A percentile compares a stretch with the other conserved stretches of the same genome.
phyloP scores from a whole-genome alignment of 1,140 invertebrate species.

The Hyles euphorbiae region DNA sequence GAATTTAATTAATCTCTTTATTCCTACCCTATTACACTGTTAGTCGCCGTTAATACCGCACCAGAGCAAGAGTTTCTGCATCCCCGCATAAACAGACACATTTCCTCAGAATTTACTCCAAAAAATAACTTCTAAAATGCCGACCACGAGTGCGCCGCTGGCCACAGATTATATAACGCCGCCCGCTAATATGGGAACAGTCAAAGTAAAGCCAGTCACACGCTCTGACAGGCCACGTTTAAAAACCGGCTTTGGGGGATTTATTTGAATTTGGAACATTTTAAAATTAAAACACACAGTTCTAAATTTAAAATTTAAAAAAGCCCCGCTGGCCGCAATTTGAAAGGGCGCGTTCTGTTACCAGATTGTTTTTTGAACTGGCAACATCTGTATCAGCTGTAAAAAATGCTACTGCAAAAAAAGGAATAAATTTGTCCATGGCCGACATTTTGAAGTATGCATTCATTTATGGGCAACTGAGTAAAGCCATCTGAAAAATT shows the following conservation, averaged over 20 bases:
- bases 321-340: constrained; percentile 9
- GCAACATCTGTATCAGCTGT: no score
- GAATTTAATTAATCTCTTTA: no score
- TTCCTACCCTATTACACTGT: no score
- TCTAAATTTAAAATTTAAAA: constrained; percentile 17
- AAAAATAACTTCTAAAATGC: no score
- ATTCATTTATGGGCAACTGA: no score
- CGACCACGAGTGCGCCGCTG: no score
- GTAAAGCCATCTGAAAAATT: no score
- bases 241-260: constrained; percentile 15
- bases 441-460: no score
- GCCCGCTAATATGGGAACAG: constrained; percentile 1
- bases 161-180: constrained; percentile 3
- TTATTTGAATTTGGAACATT: constrained; percentile 21
- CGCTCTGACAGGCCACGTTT: constrained; percentile 7
- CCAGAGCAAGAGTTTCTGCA: no score
- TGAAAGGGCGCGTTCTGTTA: constrained; percentile 1
- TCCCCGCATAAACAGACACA: no score
- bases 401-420: neutral
- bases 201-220: constrained; percentile 2
- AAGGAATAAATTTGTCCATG: neutral
- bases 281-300: constrained; percentile 10
- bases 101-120: no score
- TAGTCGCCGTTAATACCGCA: no score
- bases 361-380: constrained; percentile 20